Evolutionary conservation across 2,113 vertebrate species (phyloP).

Genomic region (Peromyscus polionotus): DNA sequence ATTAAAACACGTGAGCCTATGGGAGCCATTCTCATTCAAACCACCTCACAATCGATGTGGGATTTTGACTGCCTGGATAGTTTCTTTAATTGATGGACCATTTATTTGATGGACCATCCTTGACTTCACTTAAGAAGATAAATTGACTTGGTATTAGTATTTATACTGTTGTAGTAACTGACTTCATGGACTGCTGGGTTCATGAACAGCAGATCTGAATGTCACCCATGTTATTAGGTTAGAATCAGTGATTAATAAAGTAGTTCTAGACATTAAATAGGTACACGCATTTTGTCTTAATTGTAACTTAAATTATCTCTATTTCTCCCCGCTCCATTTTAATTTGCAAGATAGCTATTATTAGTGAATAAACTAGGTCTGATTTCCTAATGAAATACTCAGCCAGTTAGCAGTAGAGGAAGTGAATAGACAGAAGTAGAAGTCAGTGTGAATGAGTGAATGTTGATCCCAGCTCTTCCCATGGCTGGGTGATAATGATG

Average conservation of each 20-base stretch:
- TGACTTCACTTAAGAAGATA: slow-evolving; percentile 57
- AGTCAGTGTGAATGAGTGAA: not conserved
- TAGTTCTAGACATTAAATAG: slow-evolving; percentile 53
- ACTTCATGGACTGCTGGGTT: slow-evolving; percentile 42
- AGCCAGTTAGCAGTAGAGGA: not conserved
- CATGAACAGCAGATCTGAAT: slow-evolving; percentile 57
- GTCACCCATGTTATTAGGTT: slow-evolving; percentile 23
- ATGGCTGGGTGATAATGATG: not conserved
- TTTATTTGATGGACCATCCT: slow-evolving; percentile 39
- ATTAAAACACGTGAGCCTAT: not conserved
- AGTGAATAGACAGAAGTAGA: not conserved
- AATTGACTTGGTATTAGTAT: slow-evolving; percentile 65
- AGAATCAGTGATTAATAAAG: not conserved
- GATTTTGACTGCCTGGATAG: not conserved
- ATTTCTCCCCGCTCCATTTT: not conserved
- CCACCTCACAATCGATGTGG: not conserved
- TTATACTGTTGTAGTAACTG: slow-evolving; percentile 60
- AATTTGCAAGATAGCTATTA: slow-evolving; percentile 17
- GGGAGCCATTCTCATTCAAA: not conserved
- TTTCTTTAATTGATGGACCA: slow-evolving; percentile 6
- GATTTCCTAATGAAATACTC: not conserved
- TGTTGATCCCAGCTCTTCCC: not conserved
- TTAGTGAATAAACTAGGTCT: slow-evolving; percentile 36
- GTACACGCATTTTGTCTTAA: not conserved
- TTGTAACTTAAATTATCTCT: slow-evolving; percentile 1